Evolutionary conservation across 2,888 invertebrate genomes (phyloP).

Genomic region (Drosophila nigricruria): DNA sequence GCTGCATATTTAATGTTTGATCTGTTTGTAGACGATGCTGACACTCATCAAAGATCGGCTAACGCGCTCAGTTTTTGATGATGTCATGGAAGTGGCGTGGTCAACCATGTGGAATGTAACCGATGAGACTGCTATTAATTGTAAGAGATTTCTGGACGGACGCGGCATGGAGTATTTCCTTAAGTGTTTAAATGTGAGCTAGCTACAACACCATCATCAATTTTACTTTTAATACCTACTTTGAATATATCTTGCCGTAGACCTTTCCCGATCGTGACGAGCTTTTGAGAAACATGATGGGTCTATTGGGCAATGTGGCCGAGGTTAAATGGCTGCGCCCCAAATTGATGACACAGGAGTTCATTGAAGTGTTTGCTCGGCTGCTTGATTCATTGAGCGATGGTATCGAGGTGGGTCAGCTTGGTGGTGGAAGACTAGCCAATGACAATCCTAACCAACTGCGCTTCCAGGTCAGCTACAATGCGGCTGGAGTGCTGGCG

Average conservation of each 20-base stretch:
- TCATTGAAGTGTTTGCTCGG: slow-evolving; percentile 94
- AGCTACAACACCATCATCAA: too few species aligned
- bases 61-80: slow-evolving; percentile 92
- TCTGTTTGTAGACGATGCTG: slow-evolving; percentile 91
- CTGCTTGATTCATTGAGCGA: slow-evolving; percentile 94
- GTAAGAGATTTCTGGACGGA: slow-evolving; percentile 94
- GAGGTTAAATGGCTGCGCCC: slow-evolving; percentile 94
- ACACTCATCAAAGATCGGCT: slow-evolving; percentile 93
- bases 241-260: slow-evolving; percentile 85
- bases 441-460: slow-evolving; percentile 68
- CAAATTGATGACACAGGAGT: slow-evolving; percentile 93
- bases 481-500: slow-evolving; percentile 97
- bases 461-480: slow-evolving; percentile 92
- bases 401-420: slow-evolving; percentile 93
- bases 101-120: slow-evolving; percentile 99
- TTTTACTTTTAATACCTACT: background rate
- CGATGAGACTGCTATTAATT: slow-evolving; percentile 98
- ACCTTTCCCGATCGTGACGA: slow-evolving; percentile 95
- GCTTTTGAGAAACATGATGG: slow-evolving; percentile 98
- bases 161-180: slow-evolving; percentile 96
- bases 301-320: slow-evolving; percentile 97
- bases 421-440: slow-evolving; percentile 55
- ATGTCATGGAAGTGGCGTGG: slow-evolving; percentile 99
- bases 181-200: slow-evolving; percentile 93
- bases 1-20: background rate